Percentiles rank a stretch among this genome's conserved stretches.
Conservation (phyloP, 2,113 vertebrate genomes). For the Halcyon senegalensis region DNA sequence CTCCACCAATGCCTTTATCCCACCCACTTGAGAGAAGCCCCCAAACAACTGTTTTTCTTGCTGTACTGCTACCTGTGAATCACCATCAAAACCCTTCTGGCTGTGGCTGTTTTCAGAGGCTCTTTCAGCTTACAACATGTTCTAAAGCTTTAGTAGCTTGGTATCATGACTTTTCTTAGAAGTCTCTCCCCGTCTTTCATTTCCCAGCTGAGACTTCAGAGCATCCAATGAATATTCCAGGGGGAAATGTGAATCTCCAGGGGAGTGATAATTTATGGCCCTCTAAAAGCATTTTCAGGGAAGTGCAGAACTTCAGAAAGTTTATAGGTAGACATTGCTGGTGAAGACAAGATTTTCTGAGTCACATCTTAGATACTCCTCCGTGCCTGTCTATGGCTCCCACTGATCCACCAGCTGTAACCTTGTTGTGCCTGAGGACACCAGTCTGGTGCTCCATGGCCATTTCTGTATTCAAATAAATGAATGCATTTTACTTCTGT, state of each 20-base stretch:
- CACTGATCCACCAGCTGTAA: not conserved
- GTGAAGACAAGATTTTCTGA: not conserved
- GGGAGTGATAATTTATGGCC: not conserved
- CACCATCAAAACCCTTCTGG: not conserved
- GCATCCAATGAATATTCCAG: no score
- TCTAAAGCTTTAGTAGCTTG: not conserved
- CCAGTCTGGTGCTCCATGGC: accelerated
- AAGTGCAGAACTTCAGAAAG: not conserved
- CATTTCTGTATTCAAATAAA: not conserved
- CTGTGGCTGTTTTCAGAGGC: not conserved
- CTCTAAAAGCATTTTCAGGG: not conserved
- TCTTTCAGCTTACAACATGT: not conserved
- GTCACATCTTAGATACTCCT: not conserved
- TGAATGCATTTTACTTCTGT: not conserved
- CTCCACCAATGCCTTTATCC: not conserved
- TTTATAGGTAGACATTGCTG: not conserved
- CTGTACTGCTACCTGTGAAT: accelerated
- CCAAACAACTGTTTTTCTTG: not conserved
- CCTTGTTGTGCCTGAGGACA: not conserved
- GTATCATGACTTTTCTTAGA: not conserved
- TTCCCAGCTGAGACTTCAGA: not conserved
- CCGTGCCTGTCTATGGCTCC: not conserved
- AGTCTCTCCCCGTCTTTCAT: not conserved
- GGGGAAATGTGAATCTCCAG: not conserved
- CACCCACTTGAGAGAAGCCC: not conserved